phyloP scores from a whole-genome alignment of 1,140 invertebrate species.

The Micrasema minimum region DNA sequence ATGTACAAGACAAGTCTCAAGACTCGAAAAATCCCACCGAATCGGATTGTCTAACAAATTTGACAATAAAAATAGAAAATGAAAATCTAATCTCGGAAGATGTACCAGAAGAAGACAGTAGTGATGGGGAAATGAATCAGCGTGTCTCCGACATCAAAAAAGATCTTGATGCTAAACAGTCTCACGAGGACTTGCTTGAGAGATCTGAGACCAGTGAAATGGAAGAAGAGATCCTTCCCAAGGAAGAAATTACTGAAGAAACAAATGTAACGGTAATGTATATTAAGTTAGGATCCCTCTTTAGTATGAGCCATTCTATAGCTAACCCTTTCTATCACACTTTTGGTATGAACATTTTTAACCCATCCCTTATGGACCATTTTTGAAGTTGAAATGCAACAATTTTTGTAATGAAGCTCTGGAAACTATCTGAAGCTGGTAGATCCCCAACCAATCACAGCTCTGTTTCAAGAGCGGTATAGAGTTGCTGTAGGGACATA shows the following conservation, averaged over 20 bases:
- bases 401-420: too few relatives aligned
- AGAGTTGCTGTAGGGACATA: too few relatives aligned
- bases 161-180: conserved; percentile 46
- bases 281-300: not conserved
- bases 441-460: too few relatives aligned
- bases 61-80: conserved; percentile 13
- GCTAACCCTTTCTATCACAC: too few relatives aligned
- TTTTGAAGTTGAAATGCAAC: too few relatives aligned
- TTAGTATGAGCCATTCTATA: too few relatives aligned
- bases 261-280: conserved; percentile 21
- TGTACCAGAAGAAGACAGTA: conserved; percentile 56
- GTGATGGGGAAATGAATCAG: conserved; percentile 58
- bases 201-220: conserved; percentile 48
- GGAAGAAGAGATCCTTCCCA: conserved; percentile 50
- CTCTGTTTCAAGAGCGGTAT: too few relatives aligned
- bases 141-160: conserved; percentile 48
- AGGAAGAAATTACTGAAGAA: conserved; percentile 38
- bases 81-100: not conserved
- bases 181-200: conserved; percentile 36
- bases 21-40: not conserved
- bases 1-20: not conserved
- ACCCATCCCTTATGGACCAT: too few relatives aligned
- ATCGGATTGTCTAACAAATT: not conserved
- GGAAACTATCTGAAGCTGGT: too few relatives aligned
- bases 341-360: too few relatives aligned